Evolutionary conservation across 2,888 invertebrate genomes (phyloP).

Genomic region (Melanostoma scalare): DNA sequence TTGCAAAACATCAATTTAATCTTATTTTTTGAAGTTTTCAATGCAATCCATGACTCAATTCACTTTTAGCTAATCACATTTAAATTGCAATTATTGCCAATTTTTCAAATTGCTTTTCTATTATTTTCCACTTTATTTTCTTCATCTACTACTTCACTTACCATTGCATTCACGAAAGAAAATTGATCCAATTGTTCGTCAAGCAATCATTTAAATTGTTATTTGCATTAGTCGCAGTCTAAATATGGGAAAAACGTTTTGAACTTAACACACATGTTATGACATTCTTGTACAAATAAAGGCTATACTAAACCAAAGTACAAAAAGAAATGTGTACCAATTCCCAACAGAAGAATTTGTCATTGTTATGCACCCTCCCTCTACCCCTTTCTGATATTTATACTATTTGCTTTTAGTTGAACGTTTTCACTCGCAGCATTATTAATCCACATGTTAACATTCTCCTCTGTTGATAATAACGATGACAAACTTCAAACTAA

Average conservation of each 20-base stretch:
- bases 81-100: neutral
- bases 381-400: neutral
- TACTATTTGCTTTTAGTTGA: constrained; percentile 6
- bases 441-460: constrained; percentile 42
- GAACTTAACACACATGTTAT: constrained; percentile 42
- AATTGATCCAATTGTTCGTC: constrained; percentile 42
- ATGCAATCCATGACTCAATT: too few relatives aligned
- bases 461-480: constrained; percentile 11
- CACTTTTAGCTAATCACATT: neutral
- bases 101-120: constrained; percentile 17
- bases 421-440: constrained; percentile 16
- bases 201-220: constrained; percentile 40
- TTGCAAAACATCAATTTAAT: too few relatives aligned
- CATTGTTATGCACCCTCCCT: constrained; percentile 23
- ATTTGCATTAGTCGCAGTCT: constrained; percentile 22
- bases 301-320: neutral
- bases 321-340: constrained; percentile 30
- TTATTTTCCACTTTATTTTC: neutral
- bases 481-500: constrained; percentile 46
- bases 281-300: constrained; percentile 11
- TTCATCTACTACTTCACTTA: neutral
- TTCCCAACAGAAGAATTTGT: constrained; percentile 38
- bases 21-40: too few relatives aligned
- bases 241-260: constrained; percentile 26
- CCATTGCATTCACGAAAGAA: neutral